Evolutionary conservation across 2,888 invertebrate genomes (phyloP), one percentile per base, ranked within the genome.

Genomic region (Axea sp.): DNA sequence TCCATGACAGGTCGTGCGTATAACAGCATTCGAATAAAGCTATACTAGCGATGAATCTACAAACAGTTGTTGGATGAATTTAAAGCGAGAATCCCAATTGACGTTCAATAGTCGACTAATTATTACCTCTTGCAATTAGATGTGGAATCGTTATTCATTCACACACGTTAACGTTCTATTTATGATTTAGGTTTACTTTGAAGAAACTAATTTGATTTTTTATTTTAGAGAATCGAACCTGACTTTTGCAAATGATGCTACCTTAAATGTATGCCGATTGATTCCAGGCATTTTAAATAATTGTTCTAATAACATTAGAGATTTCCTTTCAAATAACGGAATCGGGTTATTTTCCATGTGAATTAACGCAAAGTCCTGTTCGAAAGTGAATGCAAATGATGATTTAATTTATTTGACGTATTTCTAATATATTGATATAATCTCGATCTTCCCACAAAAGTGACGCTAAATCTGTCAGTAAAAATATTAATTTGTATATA

Each of bases 21-120:
- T 77, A 78, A 78, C 78, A 72, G 76, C 51, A 67, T 73, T 68
- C 65, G 76, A 76, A 75, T 59, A 76, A 77, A 75, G 77, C 75
- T 75, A 65, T 65, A 71, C 73, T 76, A 62, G 67, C 69, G 55
- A 62, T 72, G 72, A 65, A 68, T 71, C 51, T 62, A 51, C 60
- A 74, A 74, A 69, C 47, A 69, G 28, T 35, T 59, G 59, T 55
- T 35, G 59, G 49, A 35, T 57, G 53, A 57, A 69, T 74, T 69
- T 35, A 53, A 69, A 37, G 49, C 49, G 57, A 57, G 39, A 24
- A 24, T 47, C 41, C 41, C 41, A 67, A 57, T 67, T 49, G 57
- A 49, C 49, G 57, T 24, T 67, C 53, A 67, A 67, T 57, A 47
- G 31, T 30, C 24, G 67, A 31, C 57, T 67, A 67, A 67, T 57